Evolutionary conservation across 2,113 vertebrate genomes (phyloP).

Genomic region (Rhinogobius similis): DNA sequence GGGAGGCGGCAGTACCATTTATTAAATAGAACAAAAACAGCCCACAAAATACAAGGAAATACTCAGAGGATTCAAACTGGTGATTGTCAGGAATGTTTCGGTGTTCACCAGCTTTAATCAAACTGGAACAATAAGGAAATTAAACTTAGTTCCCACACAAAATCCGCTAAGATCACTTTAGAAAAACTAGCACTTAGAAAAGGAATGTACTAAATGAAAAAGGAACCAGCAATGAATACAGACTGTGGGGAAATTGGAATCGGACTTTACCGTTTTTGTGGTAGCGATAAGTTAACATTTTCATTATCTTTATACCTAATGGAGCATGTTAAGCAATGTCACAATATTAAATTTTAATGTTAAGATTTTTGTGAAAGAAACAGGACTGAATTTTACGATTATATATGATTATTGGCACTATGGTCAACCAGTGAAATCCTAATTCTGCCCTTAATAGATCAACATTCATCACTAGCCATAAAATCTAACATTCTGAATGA

Average conservation of each 20-base stretch:
- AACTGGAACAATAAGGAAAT: conserved; percentile 5
- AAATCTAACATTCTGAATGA: no score
- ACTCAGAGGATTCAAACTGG: not conserved
- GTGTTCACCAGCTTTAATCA: not conserved
- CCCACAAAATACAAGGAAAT: conserved; percentile 15
- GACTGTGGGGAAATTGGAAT: not conserved
- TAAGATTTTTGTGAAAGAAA: no score
- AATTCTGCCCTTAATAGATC: no score
- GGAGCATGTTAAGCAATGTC: no score
- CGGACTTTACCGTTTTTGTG: not conserved
- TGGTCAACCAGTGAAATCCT: no score
- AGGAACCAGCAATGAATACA: not conserved
- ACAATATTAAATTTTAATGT: no score
- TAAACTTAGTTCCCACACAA: conserved; percentile 27
- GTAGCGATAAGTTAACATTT: not conserved
- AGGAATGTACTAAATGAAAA: not conserved
- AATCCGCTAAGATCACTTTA: conserved; percentile 23
- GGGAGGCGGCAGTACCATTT: conserved; percentile 22
- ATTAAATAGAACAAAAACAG: conserved; percentile 1
- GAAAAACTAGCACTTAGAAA: conserved; percentile 3
- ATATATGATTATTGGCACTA: no score
- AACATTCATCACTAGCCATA: no score
- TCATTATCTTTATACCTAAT: not conserved
- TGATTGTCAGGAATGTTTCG: not conserved
- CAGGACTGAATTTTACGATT: no score